A percentile compares a stretch with the other conserved stretches of the same genome.
Conservation (phyloP, 2,888 invertebrate species). For the Temnothorax rugatulus region DNA sequence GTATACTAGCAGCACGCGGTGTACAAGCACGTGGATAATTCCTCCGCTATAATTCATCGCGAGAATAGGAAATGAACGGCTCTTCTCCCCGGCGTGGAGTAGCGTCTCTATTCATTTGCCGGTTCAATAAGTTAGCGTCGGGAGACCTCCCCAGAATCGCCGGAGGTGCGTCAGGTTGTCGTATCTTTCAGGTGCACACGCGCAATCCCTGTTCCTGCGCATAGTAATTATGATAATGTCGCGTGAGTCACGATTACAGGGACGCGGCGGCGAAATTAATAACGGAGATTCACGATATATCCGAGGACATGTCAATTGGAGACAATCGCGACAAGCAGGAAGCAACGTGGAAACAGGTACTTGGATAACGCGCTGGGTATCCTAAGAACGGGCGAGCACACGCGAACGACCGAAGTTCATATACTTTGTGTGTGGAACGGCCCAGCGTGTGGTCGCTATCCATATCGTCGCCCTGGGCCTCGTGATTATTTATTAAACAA, state of each 20-base stretch:
- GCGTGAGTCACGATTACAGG: constrained; percentile 54
- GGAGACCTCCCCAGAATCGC: constrained; percentile 47
- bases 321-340: constrained; percentile 57
- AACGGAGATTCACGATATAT: constrained; percentile 59
- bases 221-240: constrained; percentile 70
- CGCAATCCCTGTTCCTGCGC: constrained; percentile 39
- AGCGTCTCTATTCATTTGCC: constrained; percentile 53
- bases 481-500: constrained; percentile 33
- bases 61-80: constrained; percentile 49
- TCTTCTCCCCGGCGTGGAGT: constrained; percentile 15
- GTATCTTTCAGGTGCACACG: constrained; percentile 59
- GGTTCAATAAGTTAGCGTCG: constrained; percentile 52
- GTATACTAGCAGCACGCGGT: not conserved
- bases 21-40: constrained; percentile 32
- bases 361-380: constrained; percentile 14
- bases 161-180: constrained; percentile 57
- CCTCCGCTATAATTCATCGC: constrained; percentile 40
- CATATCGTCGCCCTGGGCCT: not conserved
- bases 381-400: constrained; percentile 37
- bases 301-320: constrained; percentile 61
- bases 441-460: constrained; percentile 39
- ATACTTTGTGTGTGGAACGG: not conserved
- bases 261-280: constrained; percentile 64
- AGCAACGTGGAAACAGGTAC: constrained; percentile 45
- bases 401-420: constrained; percentile 42